A percentile compares a stretch with the other conserved stretches of the same genome.
Evolutionary conservation across 2,113 vertebrate species (phyloP).

Genomic region (Paramormyrops kingsleyae): DNA sequence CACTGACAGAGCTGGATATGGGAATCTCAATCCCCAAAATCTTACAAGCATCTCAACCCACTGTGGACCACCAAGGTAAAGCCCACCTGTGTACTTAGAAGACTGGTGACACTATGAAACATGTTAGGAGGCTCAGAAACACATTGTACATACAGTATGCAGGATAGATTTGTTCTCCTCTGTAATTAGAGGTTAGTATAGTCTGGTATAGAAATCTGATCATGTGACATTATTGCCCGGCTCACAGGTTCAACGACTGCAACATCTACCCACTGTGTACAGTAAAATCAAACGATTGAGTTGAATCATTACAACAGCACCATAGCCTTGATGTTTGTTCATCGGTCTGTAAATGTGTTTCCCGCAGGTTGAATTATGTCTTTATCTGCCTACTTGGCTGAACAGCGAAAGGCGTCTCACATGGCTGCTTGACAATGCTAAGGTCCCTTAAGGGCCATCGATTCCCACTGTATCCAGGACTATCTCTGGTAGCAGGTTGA

Average conservation of each 20-base stretch:
- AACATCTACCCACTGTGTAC: background rate
- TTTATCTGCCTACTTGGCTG: background rate
- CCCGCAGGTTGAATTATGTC: background rate
- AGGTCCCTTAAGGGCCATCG: background rate
- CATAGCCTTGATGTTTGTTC: background rate
- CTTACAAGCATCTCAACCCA: slow-evolving; percentile 82
- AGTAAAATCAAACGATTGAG: background rate
- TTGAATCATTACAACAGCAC: background rate
- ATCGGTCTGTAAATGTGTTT: background rate
- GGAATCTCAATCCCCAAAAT: slow-evolving; percentile 92
- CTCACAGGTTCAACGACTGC: background rate
- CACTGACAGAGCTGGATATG: slow-evolving; percentile 94
- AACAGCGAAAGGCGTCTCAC: background rate
- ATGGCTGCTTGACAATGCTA: background rate
- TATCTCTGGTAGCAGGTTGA: background rate
- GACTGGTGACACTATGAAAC: background rate
- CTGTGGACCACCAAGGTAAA: slow-evolving; percentile 90
- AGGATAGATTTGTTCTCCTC: background rate
- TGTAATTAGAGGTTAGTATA: background rate
- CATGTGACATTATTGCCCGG: background rate
- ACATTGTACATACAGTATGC: background rate
- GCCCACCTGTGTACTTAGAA: background rate
- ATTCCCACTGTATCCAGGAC: background rate
- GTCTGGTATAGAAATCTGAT: background rate
- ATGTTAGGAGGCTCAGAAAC: background rate